Conservation (phyloP, 2,113 vertebrate genomes). For the Ifrita kowaldi region DNA sequence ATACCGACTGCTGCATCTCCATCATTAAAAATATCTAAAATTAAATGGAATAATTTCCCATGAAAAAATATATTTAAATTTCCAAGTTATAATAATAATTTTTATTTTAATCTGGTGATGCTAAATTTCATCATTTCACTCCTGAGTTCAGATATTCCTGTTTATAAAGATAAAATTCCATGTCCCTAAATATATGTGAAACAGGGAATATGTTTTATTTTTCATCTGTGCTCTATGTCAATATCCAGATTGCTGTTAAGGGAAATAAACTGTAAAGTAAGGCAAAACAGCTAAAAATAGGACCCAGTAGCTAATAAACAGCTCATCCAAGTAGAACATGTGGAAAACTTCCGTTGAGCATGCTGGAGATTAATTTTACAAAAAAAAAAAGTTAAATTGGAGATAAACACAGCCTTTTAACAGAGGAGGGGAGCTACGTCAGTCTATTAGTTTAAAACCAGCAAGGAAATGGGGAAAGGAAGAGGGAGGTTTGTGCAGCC, state of each 20-base stretch:
- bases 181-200: neutral
- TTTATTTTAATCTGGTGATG: neutral
- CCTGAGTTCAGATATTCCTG: neutral
- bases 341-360: slow-evolving; percentile 36
- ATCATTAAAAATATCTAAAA: neutral
- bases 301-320: neutral
- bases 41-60: neutral
- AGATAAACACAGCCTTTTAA: neutral
- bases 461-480: slow-evolving; percentile 11
- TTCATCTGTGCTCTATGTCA: neutral
- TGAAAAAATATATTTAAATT: neutral
- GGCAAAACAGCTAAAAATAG: slow-evolving; percentile 70
- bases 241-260: slow-evolving; percentile 65
- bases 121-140: neutral
- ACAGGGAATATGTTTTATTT: slow-evolving; percentile 13
- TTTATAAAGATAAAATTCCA: slow-evolving; percentile 7
- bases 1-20: neutral
- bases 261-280: slow-evolving; percentile 66
- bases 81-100: neutral
- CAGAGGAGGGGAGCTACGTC: neutral
- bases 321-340: slow-evolving; percentile 53
- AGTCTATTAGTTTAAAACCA: neutral
- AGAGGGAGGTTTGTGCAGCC: neutral
- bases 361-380: neutral
- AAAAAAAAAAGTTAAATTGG: neutral